Conservation (phyloP, 2,113 vertebrate genomes). For the Bubo scandiacus region DNA sequence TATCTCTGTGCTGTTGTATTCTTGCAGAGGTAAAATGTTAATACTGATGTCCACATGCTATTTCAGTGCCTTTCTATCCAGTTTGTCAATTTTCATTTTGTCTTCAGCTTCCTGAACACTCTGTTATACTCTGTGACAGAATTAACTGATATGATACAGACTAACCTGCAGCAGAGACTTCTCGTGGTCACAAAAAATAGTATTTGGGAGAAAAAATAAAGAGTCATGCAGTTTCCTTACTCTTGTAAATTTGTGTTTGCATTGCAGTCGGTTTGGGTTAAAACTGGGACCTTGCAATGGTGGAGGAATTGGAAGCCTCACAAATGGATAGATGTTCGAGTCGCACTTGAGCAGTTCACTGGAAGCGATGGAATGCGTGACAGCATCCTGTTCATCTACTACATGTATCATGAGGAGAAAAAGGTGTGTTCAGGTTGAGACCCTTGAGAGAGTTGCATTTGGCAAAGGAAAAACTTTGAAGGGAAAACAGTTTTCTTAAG, state of each 20-base stretch:
- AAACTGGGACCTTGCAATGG: slow-evolving; percentile 94
- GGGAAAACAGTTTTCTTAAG: neutral
- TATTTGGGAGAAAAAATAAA: neutral
- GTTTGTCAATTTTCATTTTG: neutral
- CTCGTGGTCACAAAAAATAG: neutral
- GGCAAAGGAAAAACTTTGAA: neutral
- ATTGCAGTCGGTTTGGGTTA: slow-evolving; percentile 94
- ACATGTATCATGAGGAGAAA: slow-evolving; percentile 90
- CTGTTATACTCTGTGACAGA: neutral
- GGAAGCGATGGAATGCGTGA: slow-evolving; percentile 87
- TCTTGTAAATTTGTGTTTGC: neutral
- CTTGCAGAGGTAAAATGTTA: neutral
- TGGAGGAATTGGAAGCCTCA: slow-evolving; percentile 96
- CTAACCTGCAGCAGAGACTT: neutral
- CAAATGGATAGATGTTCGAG: slow-evolving; percentile 92
- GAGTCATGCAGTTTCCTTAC: neutral
- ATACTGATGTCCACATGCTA: rapidly evolving
- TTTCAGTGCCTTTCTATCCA: neutral
- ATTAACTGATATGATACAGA: neutral
- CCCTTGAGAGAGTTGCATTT: neutral
- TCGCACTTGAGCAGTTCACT: slow-evolving; percentile 93
- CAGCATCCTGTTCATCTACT: slow-evolving; percentile 96
- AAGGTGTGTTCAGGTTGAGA: slow-evolving; percentile 77
- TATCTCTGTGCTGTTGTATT: neutral
- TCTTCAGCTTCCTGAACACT: neutral